Evolutionary conservation across 2,888 invertebrate species (phyloP), one percentile per base, ranked within the genome.

Genomic region (Heliconius hortense): DNA sequence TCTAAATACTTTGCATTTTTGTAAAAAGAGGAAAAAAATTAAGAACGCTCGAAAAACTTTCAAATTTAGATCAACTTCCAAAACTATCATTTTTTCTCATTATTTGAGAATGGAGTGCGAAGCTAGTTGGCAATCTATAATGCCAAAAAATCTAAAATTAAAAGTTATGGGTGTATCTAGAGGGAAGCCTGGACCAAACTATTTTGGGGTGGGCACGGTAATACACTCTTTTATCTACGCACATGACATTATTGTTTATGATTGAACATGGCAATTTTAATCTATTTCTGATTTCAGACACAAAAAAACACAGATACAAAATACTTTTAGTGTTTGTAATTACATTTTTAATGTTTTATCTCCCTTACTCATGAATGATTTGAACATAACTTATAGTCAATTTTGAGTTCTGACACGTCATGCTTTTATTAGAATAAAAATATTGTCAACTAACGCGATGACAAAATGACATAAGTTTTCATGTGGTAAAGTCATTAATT

Each of bases 401-500:
- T 53, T 69, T 69, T 69, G 70, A 60, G n/a, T 53, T 69, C 56
- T 69, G 70, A 60, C 70, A 71, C 70, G 59, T 60, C 60, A 60
- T 43, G 39, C 39, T 39, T 60, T 59, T 71, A 39, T 71, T 56
- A 56, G 53, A 7, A 60, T 60, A 60, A 60, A 60, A 70, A 35
- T 59, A 59, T 60, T 35, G 70, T 70, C 70, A 70, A 69, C 35
- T 53, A 31, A 56, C n/a, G 21, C 24, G 35, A 39, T 70, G 56
- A 70, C 31, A 56, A 70, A 70, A 60, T 70, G 70, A 62, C 60
- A 62, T 71, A 60, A 39, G 71, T 71, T 71, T 71, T 71, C 60
- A 60, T 71, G 71, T 71, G 71, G 60, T 71, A 28, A 21, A 60
- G 59, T 71, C 35, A 76, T 64, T 74, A 70, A 62, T 74, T 73